These are phyloP conservation scores for Temnothorax curvispinosus DNA, from an alignment of 1,140 invertebrate species.

Conservation along the genomic window DNA sequence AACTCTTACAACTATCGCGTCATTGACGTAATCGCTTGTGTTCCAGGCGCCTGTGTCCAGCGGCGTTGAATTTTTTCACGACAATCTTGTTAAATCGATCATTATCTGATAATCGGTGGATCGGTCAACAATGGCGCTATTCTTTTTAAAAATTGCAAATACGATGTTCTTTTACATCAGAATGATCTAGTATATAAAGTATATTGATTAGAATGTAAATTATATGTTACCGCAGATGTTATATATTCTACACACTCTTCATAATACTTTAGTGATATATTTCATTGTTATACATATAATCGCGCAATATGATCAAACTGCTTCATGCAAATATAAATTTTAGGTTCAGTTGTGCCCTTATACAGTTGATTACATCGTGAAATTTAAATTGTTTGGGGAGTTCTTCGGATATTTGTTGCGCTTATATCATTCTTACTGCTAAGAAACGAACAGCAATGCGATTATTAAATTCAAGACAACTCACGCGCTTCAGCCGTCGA, in stretches of 20 bases:
- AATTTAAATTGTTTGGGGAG: slow-evolving; percentile 34
- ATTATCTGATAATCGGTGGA: slow-evolving; percentile 36
- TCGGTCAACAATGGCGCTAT: slow-evolving; percentile 5
- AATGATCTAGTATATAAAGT: not conserved
- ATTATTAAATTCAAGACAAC: slow-evolving; percentile 51
- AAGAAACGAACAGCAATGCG: slow-evolving; percentile 48
- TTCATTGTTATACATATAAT: not conserved
- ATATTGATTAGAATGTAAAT: slow-evolving; percentile 2
- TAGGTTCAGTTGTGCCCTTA: not conserved
- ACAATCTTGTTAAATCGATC: slow-evolving; percentile 53
- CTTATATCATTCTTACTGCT: slow-evolving; percentile 6
- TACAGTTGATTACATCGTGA: slow-evolving; percentile 36
- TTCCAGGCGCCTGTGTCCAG: slow-evolving; percentile 28
- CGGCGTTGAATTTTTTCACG: slow-evolving; percentile 1
- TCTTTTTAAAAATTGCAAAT: not conserved
- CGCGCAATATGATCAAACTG: not conserved
- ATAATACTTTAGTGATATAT: not conserved
- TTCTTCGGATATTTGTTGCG: slow-evolving; percentile 32
- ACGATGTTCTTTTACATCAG: not conserved
- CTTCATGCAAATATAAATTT: slow-evolving; percentile 8
- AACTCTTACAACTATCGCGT: slow-evolving; percentile 1
- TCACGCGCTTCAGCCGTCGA: slow-evolving; percentile 1
- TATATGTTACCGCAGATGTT: not conserved
- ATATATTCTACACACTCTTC: not conserved
- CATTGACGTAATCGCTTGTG: slow-evolving; percentile 48